Evolutionary conservation across 2,888 invertebrate species (phyloP), one percentile per base, ranked within the genome.

Genomic region (Chaitophorus viminalis): DNA sequence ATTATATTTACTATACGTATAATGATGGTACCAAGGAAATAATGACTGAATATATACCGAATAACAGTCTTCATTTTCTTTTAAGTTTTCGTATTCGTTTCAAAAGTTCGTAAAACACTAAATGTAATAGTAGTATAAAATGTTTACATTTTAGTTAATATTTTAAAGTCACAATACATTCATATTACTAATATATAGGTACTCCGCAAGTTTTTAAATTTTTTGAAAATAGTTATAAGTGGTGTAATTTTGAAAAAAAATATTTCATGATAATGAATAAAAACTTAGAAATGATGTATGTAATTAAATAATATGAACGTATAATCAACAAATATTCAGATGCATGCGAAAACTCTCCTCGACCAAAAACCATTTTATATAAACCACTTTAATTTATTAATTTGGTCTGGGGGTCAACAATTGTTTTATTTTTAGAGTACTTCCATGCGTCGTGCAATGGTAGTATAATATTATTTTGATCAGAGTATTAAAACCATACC

Each of bases 31-130:
- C 65, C 3, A 29, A n/a, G 18, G 9, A 65, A 68, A 81, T 29
- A 81, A 77, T 77, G 31, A 77, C 31, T 77, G 25, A 54, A 77
- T 18, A 77, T 18, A n/a, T 25, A 74, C 39, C 25, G 52, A 4
- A 76, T 25, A 21, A 31, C 25, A 1, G 18, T 60, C 17, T 65
- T 25, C 33, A 8, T n/a, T 65, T 65, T n/a, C 18, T 1, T 68
- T 81, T 65, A 65, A 1, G 25, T 78, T 17, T 65, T 65, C n/a
- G 17, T 60, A 54, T 21, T 46, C 60, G 25, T 60, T 60, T n/a
- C 14, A 17, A 81, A 68, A 81, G 46, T 21, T 70, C 17, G 39
- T 68, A 21, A 68, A 68, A 70, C 46, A 36, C 60, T 74, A 21
- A 74, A 75, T 46, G n/a, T 8, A 75, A 39, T 39, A 25, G 4